Evolutionary conservation across 64 coral and sea anemone genomes (phyloP).

Genomic region (Acropora yongei): DNA sequence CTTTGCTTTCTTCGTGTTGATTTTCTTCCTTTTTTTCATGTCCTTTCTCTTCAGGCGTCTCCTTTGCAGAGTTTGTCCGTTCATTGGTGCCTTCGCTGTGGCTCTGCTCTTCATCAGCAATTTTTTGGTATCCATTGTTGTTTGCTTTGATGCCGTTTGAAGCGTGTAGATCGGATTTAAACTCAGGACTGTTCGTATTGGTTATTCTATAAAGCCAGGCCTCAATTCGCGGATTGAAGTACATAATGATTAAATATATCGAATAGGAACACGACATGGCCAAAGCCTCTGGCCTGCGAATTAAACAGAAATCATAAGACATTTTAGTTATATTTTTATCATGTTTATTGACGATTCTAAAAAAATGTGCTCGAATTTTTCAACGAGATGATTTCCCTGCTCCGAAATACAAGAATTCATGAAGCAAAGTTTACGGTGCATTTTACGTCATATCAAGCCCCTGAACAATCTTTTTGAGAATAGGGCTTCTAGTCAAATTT

Average conservation of each 20-base stretch:
- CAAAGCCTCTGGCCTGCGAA: conserved; percentile 72
- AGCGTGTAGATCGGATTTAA: conserved; percentile 71
- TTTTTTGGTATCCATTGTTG: neutral
- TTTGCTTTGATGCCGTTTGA: conserved; percentile 22
- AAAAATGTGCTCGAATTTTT: no score
- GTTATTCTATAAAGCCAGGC: conserved; percentile 66
- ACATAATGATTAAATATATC: conserved; percentile 74
- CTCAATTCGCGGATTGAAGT: conserved; percentile 73
- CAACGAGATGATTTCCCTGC: no score
- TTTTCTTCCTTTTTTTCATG: neutral
- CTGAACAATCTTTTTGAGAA: no score
- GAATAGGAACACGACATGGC: conserved; percentile 71
- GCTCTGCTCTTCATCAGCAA: conserved; percentile 13
- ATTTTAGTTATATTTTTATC: neutral
- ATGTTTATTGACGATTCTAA: no score
- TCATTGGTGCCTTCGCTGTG: neutral
- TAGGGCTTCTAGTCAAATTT: no score
- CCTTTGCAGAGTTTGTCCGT: conserved; percentile 8
- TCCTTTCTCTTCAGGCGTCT: neutral
- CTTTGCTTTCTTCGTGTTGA: conserved; percentile 37
- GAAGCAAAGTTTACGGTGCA: no score
- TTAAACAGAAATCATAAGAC: neutral
- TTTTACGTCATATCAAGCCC: no score
- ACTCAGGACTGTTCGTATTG: conserved; percentile 45
- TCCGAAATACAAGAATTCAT: no score